Percentiles rank a stretch among this genome's conserved stretches.
phyloP scores from a whole-genome alignment of 2,888 invertebrate species.

The Geophilus truncorum region DNA sequence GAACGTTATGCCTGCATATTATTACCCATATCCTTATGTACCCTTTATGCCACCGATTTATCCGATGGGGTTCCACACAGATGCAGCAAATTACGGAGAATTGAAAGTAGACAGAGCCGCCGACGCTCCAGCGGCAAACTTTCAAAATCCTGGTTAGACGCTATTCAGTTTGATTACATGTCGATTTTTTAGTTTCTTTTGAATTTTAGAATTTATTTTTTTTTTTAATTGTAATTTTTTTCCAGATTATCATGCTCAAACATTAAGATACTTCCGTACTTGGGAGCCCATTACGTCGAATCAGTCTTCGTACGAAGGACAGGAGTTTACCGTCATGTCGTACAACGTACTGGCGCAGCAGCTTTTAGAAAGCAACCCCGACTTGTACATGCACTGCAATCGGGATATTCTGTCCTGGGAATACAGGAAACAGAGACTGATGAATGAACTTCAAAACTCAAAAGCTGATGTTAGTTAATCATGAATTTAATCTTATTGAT shows the following conservation, averaged over 20 bases:
- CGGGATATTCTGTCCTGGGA: conserved; percentile 63
- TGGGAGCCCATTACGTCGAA: background rate
- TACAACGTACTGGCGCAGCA: conserved; percentile 87
- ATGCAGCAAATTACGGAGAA: background rate
- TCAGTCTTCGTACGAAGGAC: conserved; percentile 7
- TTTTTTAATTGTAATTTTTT: background rate
- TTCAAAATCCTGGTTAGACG: background rate
- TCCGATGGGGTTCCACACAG: background rate
- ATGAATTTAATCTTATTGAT: conserved; percentile 39
- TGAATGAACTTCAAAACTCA: conserved; percentile 56
- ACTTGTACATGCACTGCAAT: conserved; percentile 64
- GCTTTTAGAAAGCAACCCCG: conserved; percentile 64
- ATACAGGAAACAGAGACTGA: conserved; percentile 57
- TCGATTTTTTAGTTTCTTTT: background rate
- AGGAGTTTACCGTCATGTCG: conserved; percentile 64
- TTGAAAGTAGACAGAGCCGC: background rate
- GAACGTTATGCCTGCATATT: background rate
- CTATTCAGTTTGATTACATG: background rate
- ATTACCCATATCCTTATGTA: background rate
- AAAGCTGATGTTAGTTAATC: conserved; percentile 56
- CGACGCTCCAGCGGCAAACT: background rate
- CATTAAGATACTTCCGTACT: background rate
- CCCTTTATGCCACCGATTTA: background rate
- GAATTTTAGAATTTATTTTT: background rate
- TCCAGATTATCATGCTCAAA: background rate